Base-by-base conservation (phyloP, 2,797 vertebrate genomes). In the Apogon hyalosoma region DNA sequence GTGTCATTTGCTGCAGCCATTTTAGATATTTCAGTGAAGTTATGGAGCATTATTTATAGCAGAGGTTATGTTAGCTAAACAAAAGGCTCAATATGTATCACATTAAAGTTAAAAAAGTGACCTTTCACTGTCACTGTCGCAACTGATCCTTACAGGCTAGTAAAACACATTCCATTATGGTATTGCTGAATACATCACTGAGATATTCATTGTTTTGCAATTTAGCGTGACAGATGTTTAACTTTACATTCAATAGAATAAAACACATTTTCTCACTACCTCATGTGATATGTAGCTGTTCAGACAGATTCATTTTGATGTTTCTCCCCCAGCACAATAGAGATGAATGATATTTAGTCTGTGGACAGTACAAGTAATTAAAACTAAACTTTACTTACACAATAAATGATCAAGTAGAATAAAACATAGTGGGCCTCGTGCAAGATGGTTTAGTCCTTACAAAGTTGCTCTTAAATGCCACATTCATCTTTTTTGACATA, bases 281-380 rank as follows among this genome's bases (percentile, higher is more conserved):
- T 42, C 41, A 42, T 42, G 41, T 42, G 41, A 42, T 42, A 14
- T n/a, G 41, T 42, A 42, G 40, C 40, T 41, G 40, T 41, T 41
- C 33, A 41, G 14, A 41, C 33, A 41, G 14, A 41, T 12, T 41
- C 40, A 14, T 41, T 41, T n/a, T 41, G 13, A 14, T 11, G 40
- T 41, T 41, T 41, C 40, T 36, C 33, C 33, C 33, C 33, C 33
- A 36, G 33, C 33, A 36, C 7, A 36, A 36, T 36, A 3, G 40
- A 41, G 11, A 41, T 41, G 3, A 12, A 5, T 14, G 6, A 41
- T 12, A 12, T 42, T 42, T 42, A 14, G 13, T 42, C 14, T 15
- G 33, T 36, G 7, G 5, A 9, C 28, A 31, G 28, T 31, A 31
- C 33, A 36, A 36, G 33, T 36, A 9, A 36, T 36, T 10, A 36